Evolutionary conservation across 1,140 invertebrate genomes (phyloP), one percentile per base, ranked within the genome.

Genomic region (Globodera rostochiensis): DNA sequence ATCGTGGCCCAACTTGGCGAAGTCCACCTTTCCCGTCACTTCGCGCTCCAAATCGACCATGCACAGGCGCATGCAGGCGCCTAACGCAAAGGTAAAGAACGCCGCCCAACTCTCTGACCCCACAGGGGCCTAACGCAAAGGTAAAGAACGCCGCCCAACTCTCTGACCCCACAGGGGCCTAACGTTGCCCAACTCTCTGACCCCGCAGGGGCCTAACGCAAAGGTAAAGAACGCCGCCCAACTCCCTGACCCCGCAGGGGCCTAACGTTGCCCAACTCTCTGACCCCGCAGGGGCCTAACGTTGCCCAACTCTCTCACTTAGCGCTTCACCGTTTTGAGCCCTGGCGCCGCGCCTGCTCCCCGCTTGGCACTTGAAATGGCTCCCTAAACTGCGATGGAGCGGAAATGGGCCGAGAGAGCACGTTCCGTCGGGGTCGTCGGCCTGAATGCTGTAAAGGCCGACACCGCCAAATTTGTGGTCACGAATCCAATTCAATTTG

Each of bases 381-480:
- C 73, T 46, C 21, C 11, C 69, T 45, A 74, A n/a, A 49, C 46
- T 74, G n/a, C 21, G 49, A 50, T 82, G 81, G 46, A 82, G 67
- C 71, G 81, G 81, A 50, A 79, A 69, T 13, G 46, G 6, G 8
- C 81, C 81, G 15, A 53, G 46, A n/a, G 66, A 53, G 25, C 81
- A 82, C 13, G 45, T 67, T 9, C 69, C 74, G 8, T 47, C 45
- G 36, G 49, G 69, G 69, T 82, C 81, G 46, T 82, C 81, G 6
- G 50, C 78, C 74, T 82, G 81, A 9, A 82, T 60, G 57, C 81
- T 82, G 69, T 47, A 82, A 15, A 82, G 69, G 21, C 81, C 81
- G 36, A 82, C 47, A 6, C 81, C 81, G 7, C 81, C 81, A 46
- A 82, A 82, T 49, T 74, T 45, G 74, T 66, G 74, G 13, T 77